Evolutionary conservation across 1,140 invertebrate species (phyloP).

Genomic region (Scaptomyza hsui): DNA sequence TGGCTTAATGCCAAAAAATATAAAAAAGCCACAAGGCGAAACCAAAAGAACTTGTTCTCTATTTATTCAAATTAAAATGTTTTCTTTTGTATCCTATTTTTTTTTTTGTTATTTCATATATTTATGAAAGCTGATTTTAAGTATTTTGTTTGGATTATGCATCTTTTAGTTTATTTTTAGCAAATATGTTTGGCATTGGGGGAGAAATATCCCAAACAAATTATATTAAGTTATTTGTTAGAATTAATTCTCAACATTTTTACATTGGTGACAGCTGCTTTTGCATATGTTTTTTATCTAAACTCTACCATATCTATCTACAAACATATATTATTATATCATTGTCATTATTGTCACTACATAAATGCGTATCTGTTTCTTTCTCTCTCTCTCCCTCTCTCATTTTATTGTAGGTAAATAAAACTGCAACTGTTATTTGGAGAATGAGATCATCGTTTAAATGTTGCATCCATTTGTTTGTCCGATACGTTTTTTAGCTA

Average conservation of each 20-base stretch:
- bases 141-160: conserved; percentile 21
- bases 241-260: not conserved
- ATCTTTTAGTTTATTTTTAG: conserved; percentile 34
- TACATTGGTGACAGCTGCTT: not conserved
- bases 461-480: conserved; percentile 60
- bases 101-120: conserved; percentile 20
- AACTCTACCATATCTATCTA: not conserved
- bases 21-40: conserved; percentile 2
- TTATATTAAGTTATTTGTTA: not conserved
- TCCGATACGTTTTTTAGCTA: conserved; percentile 36
- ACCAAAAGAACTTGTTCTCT: conserved; percentile 37
- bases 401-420: conserved; percentile 60
- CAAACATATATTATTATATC: conserved; percentile 15
- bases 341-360: conserved; percentile 48
- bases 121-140: conserved; percentile 32
- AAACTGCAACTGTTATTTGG: conserved; percentile 16
- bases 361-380: conserved; percentile 50
- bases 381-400: conserved; percentile 25
- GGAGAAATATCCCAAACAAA: not conserved
- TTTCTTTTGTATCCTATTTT: too few species aligned
- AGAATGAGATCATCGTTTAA: conserved; percentile 44
- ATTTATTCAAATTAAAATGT: conserved; percentile 4
- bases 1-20: conserved; percentile 50
- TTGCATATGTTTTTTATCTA: conserved; percentile 4
- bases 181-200: not conserved